phyloP scores from a whole-genome alignment of 2,888 invertebrate genomes.

The Vannuccia rotundouncinata region DNA sequence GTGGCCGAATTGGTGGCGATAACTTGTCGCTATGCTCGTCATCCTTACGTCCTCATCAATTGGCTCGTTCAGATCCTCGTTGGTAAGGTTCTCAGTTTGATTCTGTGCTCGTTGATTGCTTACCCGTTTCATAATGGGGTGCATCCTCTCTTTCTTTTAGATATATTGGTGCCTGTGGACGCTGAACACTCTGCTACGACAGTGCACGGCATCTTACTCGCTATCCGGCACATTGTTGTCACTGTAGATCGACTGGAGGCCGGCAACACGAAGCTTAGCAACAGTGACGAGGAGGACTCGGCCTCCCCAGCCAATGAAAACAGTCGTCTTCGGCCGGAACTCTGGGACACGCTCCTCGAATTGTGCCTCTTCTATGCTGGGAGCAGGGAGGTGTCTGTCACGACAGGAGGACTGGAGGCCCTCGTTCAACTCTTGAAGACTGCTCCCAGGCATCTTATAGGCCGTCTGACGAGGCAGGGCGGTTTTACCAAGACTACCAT shows the following conservation, averaged over 20 bases:
- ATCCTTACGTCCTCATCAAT: constrained; percentile 64
- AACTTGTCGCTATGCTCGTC: constrained; percentile 71
- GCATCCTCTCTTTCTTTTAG: constrained; percentile 52
- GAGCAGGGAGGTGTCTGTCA: constrained; percentile 57
- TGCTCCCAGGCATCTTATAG: constrained; percentile 50
- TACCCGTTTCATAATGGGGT: no score
- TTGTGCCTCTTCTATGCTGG: constrained; percentile 33
- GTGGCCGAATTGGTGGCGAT: constrained; percentile 73
- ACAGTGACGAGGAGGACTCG: not conserved
- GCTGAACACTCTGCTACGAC: constrained; percentile 59
- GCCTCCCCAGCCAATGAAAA: not conserved
- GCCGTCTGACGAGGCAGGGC: not conserved
- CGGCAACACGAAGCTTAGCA: constrained; percentile 44
- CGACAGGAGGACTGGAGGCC: constrained; percentile 75
- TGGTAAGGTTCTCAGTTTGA: constrained; percentile 53
- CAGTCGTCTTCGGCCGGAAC: not conserved
- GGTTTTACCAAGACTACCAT: not conserved
- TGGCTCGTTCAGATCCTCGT: constrained; percentile 65
- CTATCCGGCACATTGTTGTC: constrained; percentile 59
- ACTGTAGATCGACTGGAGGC: constrained; percentile 39
- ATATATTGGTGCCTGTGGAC: constrained; percentile 61
- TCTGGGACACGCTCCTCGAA: constrained; percentile 28
- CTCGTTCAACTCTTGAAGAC: constrained; percentile 64
- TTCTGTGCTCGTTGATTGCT: not conserved
- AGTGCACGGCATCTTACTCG: constrained; percentile 65